Evolutionary conservation across 1,140 invertebrate genomes (phyloP), one percentile per base, ranked within the genome.

Genomic region (Drosophila ogumai): DNA sequence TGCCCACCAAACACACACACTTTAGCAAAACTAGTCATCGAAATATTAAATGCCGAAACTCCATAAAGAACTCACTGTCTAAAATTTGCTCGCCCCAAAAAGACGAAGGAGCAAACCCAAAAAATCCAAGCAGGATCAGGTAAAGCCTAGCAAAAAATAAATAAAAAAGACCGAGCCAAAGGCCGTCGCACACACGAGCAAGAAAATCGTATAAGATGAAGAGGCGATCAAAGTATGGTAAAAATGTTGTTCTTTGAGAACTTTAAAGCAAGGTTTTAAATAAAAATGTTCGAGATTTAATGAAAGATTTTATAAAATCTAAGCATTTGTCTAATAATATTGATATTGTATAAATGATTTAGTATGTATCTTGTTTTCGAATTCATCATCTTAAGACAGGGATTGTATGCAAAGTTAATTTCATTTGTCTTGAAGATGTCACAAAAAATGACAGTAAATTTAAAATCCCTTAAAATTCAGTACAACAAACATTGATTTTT

Each of bases 1-100:
- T 40, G 43, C 58, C 69, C 64, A 74, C 64, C 63, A 63, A 32
- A 55, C 52, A 81, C 44, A 66, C n/a, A 68, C 15, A 64, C 44
- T 66, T 9, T 90, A 90, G 85, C 81, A 81, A 67, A 75, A 69
- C 46, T 88, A 88, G 85, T 85, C 84, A 88, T 90, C 52, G 85
- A 57, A 68, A 52, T 80, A 69, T 79, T 41, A 65, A 82, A 82
- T 68, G 66, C 64, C 69, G 61, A 75, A 69, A 73, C 54, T 67
- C 75, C 73, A 82, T 66, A 82, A 80, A 73, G 43, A 87, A 57
- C 32, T 81, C 79, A 86, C 79, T 61, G 81, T 84, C 74, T 87
- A 79, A 87, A 82, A 82, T 72, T 87, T 79, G 82, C 82, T 85
- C 82, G 72, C 64, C 64, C 60, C 60, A 73, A 79, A 81, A 79